phyloP scores from a whole-genome alignment of 2,888 invertebrate species.

The Merodon equestris region DNA sequence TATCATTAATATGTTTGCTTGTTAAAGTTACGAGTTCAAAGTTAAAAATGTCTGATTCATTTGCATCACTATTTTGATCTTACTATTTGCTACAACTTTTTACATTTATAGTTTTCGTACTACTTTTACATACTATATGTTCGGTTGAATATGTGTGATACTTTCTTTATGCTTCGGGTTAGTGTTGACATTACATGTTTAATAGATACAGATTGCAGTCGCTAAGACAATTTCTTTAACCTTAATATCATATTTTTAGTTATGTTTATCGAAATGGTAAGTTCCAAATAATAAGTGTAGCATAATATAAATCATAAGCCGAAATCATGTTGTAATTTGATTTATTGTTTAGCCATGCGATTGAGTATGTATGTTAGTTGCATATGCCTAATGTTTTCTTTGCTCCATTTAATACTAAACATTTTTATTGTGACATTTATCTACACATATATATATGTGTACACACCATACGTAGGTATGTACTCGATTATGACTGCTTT shows the following conservation, averaged over 20 bases:
- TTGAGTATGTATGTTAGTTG: background rate
- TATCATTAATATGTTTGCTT: constrained; percentile 10
- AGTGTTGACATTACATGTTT: constrained; percentile 39
- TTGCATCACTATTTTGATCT: constrained; percentile 15
- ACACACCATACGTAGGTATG: no score
- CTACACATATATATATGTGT: no score
- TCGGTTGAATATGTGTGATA: constrained; percentile 11
- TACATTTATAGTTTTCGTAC: constrained; percentile 32
- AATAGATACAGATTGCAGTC: constrained; percentile 29
- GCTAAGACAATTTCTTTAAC: background rate
- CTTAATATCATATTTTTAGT: constrained; percentile 45
- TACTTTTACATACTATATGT: constrained; percentile 16
- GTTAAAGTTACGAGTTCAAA: constrained; percentile 12
- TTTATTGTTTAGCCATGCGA: no score
- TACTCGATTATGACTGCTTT: no score
- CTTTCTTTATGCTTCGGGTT: constrained; percentile 30
- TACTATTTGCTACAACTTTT: constrained; percentile 23
- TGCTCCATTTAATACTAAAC: no score
- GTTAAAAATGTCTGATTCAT: constrained; percentile 4
- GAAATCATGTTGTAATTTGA: no score
- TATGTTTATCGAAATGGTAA: constrained; percentile 8
- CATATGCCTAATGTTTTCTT: no score
- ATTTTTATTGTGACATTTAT: no score
- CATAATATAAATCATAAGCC: background rate
- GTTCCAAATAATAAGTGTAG: constrained; percentile 46